Conservation (phyloP, 2,888 invertebrate species). For the Unio pictorum region DNA sequence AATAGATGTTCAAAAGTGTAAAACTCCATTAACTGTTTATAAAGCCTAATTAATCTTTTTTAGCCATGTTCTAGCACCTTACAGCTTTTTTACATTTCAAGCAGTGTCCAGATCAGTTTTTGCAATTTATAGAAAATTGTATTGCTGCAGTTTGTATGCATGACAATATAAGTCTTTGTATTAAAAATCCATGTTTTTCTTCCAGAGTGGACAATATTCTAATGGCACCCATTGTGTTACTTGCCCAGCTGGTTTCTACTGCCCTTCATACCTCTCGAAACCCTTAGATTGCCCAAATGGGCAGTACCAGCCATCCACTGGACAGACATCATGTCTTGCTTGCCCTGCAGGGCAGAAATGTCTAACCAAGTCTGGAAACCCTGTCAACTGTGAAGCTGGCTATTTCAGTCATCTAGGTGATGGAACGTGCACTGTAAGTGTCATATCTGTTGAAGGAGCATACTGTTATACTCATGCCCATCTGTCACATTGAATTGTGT, state of each 20-base stretch:
- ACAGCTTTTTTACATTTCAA: no score
- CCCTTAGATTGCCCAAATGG: constrained; percentile 60
- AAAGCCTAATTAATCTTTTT: no score
- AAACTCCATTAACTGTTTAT: no score
- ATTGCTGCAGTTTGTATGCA: no score
- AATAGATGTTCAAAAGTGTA: no score
- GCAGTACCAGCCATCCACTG: constrained; percentile 56
- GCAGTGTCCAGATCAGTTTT: no score
- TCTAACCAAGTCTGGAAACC: constrained; percentile 36
- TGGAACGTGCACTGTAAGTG: constrained; percentile 56
- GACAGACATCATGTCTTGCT: constrained; percentile 57
- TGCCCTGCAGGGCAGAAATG: constrained; percentile 63
- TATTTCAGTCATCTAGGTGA: constrained; percentile 58
- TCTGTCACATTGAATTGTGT: no score
- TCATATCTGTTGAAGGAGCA: background rate
- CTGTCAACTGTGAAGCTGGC: constrained; percentile 58
- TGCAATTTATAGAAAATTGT: no score
- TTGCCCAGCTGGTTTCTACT: constrained; percentile 62
- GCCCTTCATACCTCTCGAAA: constrained; percentile 53
- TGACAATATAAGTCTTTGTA: no score
- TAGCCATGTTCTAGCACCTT: no score
- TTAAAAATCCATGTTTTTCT: background rate
- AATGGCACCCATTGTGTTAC: constrained; percentile 53
- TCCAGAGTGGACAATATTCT: constrained; percentile 63
- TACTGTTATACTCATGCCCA: no score